Evolutionary conservation across 2,797 vertebrate genomes (phyloP).

Genomic region (Calcarius lapponicus): DNA sequence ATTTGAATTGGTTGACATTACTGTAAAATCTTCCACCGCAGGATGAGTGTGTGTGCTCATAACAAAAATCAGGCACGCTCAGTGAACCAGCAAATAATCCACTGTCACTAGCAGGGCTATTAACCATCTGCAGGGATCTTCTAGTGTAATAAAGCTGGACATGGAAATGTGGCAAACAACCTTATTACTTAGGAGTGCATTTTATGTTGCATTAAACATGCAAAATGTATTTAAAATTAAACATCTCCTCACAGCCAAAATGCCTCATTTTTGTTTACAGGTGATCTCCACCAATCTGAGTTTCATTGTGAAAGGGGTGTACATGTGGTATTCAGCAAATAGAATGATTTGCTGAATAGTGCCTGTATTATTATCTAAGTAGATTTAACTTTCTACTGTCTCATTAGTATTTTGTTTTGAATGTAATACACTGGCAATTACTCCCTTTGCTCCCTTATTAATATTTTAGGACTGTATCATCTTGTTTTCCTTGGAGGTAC

Average conservation of each 20-base stretch:
- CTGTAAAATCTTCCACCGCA: not conserved
- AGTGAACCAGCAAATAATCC: not conserved
- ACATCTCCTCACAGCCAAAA: not conserved
- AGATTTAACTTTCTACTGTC: not conserved
- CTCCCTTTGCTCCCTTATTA: not conserved
- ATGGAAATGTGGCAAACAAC: not conserved
- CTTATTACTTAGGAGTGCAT: not conserved
- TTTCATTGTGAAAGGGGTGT: not conserved
- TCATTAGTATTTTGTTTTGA: not conserved
- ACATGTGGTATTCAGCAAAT: not conserved
- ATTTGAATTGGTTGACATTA: not conserved
- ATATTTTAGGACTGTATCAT: slow-evolving; percentile 1
- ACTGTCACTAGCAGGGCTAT: not conserved
- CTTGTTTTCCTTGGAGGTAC: not conserved
- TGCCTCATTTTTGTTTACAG: not conserved
- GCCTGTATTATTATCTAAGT: not conserved
- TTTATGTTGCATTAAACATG: slow-evolving; percentile 33
- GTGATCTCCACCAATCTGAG: not conserved
- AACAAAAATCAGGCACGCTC: not conserved
- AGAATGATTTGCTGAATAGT: not conserved
- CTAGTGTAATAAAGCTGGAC: not conserved
- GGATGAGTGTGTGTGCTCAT: not conserved
- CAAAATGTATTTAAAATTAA: not conserved
- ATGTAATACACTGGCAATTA: not conserved
- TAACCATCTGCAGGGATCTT: slow-evolving; percentile 33